A percentile compares a stretch with the other conserved stretches of the same genome.
Conservation (phyloP, 2,888 invertebrate genomes). For the Trissolcus brochymenae region DNA sequence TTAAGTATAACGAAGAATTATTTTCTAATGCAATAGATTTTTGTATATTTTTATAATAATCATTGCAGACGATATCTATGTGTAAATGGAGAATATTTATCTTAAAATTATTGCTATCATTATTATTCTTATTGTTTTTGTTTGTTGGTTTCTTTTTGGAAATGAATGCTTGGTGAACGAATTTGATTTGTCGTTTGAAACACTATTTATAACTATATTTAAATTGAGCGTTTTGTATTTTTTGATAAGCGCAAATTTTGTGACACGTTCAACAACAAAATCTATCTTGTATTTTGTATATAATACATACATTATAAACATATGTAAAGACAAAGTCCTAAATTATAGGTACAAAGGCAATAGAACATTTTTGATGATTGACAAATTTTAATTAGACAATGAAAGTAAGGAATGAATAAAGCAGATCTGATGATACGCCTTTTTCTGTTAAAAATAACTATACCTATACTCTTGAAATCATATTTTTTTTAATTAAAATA, state of each 20-base stretch:
- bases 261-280: not conserved
- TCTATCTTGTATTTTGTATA: conserved; percentile 1
- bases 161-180: not conserved
- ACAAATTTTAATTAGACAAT: conserved; percentile 1
- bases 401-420: too few relatives aligned
- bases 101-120: not conserved
- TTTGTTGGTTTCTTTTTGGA: too few relatives aligned
- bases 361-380: conserved; percentile 21
- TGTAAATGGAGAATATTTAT: not conserved
- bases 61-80: not conserved
- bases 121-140: too few relatives aligned
- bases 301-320: conserved; percentile 19
- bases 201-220: not conserved
- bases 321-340: conserved; percentile 23
- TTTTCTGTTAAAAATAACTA: not conserved
- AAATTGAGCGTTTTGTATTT: not conserved
- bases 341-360: conserved; percentile 13
- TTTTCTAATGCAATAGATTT: conserved; percentile 33
- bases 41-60: conserved; percentile 42
- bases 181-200: not conserved
- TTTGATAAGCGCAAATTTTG: not conserved
- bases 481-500: conserved; percentile 2
- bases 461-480: not conserved
- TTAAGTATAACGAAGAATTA: conserved; percentile 20
- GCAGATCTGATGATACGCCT: not conserved